Evolutionary conservation across 2,888 invertebrate genomes (phyloP), one percentile per base, ranked within the genome.

Genomic region (Ochlodes sylvanus): DNA sequence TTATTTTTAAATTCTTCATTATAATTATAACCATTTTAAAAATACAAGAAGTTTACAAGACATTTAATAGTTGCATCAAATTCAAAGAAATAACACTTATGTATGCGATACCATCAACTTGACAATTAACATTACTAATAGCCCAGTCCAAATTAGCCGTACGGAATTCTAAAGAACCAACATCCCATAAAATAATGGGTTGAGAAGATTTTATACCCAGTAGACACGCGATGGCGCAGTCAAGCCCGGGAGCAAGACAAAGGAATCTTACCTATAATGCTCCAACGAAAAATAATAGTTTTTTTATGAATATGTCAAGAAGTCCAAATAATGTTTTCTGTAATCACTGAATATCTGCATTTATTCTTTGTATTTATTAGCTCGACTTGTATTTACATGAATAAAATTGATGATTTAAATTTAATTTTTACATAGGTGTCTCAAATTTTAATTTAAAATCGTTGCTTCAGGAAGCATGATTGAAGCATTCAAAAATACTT

Each of bases 101-200:
- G 27, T 27, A 27, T 27, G 27, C 27, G 3, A 5, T 27, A 27
- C 5, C 27, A 27, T 27, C 32, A 27, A 32, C 10, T 50, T 3
- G 19, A 10, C 54, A 44, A 64, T 38, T 21, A 58, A 21, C 57
- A 50, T 55, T 32, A 57, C 38, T 38, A 57, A 56, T 34, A 17
- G 55, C 57, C 7, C 15, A 27, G 42, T 60, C 54, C 42, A 60
- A 60, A 66, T 66, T 66, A 66, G 66, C 42, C 21, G 27, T 19
- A 66, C 60, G 60, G 42, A 66, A 54, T 50, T 54, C 42, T 54
- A 42, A 60, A 54, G 60, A 66, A 66, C 54, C 66, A 66, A 66
- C 60, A 60, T 66, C 60, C 60, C 66, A 60, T 66, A 66, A 66
- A 66, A 66, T 66, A 66, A 60, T 66, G 58, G 60, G 60, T 60